These are phyloP conservation scores for Limanda limanda DNA, from an alignment of 2,113 vertebrate genomes.

Conservation along the genomic window DNA sequence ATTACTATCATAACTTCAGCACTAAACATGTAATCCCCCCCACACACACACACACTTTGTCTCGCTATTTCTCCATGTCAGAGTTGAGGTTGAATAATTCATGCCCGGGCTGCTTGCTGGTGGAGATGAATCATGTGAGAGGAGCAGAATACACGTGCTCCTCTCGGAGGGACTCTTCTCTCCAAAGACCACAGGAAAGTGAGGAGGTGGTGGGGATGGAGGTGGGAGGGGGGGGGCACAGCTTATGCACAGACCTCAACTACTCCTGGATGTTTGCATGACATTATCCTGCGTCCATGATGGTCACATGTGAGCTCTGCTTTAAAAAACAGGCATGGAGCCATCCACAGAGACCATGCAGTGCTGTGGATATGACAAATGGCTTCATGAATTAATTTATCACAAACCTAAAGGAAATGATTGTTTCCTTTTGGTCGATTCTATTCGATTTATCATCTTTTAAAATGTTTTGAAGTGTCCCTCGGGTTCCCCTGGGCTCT, in stretches of 20 bases:
- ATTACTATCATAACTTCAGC: not conserved
- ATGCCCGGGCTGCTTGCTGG: slow-evolving; percentile 69
- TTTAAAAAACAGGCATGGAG: slow-evolving; percentile 19
- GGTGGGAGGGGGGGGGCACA: not conserved
- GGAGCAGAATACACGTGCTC: slow-evolving; percentile 67
- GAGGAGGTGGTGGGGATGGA: not conserved
- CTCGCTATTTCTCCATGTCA: slow-evolving; percentile 62
- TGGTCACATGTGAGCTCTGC: slow-evolving; percentile 46
- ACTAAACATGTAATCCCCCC: not conserved
- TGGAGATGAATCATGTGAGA: slow-evolving; percentile 77
- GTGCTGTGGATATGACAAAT: not conserved
- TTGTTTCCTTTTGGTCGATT: too few species aligned
- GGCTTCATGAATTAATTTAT: too few species aligned
- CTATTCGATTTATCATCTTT: too few species aligned
- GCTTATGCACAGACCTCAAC: slow-evolving; percentile 9
- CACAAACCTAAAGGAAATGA: too few species aligned
- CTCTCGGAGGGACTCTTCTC: slow-evolving; percentile 51
- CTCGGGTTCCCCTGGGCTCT: too few species aligned
- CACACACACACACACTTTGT: slow-evolving; percentile 14
- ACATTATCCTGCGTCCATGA: slow-evolving; percentile 26
- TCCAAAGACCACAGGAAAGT: slow-evolving; percentile 27
- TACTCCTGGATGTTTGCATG: slow-evolving; percentile 6
- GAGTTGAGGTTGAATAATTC: slow-evolving; percentile 79
- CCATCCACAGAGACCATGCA: slow-evolving; percentile 5
- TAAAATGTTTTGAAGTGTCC: too few species aligned